Conservation (phyloP, 1,140 invertebrate genomes). For the Leptinotarsa undecemlineata region DNA sequence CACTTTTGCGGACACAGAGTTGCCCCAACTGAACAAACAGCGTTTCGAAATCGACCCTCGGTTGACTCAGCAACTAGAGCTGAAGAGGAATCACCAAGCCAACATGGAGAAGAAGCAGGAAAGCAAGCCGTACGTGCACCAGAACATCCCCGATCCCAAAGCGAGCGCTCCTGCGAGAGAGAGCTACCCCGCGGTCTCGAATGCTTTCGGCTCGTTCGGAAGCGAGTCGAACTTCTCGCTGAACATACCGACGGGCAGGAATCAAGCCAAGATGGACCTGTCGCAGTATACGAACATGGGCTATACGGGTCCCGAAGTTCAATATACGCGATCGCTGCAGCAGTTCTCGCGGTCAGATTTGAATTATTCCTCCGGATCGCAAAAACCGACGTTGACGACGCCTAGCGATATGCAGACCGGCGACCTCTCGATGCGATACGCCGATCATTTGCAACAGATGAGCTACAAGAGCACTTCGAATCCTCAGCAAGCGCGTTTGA, state of each 20-base stretch:
- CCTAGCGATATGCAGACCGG: neutral
- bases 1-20: conserved; percentile 60
- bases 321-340: conserved; percentile 40
- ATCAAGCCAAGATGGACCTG: conserved; percentile 48
- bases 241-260: conserved; percentile 32
- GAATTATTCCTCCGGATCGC: conserved; percentile 36
- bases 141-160: conserved; percentile 47
- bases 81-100: neutral
- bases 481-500: conserved; percentile 22
- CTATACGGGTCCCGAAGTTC: conserved; percentile 45
- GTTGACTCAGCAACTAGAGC: conserved; percentile 19
- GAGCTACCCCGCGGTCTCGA: neutral
- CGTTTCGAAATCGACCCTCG: conserved; percentile 8
- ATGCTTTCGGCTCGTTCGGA: conserved; percentile 14
- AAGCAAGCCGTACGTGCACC: conserved; percentile 39
- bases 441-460: conserved; percentile 32
- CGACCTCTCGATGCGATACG: conserved; percentile 34
- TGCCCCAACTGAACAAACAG: conserved; percentile 31
- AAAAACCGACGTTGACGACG: neutral
- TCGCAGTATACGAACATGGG: conserved; percentile 53
- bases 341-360: conserved; percentile 41
- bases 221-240: conserved; percentile 33
- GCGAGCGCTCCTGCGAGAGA: neutral
- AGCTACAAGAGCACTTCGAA: conserved; percentile 33
- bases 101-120: conserved; percentile 4